Base-by-base conservation (phyloP, 2,113 vertebrate genomes). In the Gallinago paraguaiae region DNA sequence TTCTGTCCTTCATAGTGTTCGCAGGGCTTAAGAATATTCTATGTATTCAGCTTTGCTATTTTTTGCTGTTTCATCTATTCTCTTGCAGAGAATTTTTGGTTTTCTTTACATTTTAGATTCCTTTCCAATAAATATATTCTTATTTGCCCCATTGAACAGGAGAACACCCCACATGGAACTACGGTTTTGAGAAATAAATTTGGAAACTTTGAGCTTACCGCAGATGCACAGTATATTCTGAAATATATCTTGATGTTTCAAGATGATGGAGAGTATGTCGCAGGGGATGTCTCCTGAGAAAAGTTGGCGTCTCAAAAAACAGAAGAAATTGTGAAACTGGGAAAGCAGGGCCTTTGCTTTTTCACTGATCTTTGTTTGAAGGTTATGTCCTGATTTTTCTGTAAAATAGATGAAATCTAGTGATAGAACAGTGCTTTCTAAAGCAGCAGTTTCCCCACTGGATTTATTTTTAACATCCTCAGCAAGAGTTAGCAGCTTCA, bases 231-330 rank as follows among this genome's bases (percentile, higher is more conserved):
- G 6, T 37, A 74, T 74, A 11, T 74, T 25, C 69, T 27, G 17
- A 54, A 91, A 91, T 9, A 4, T 11, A 30, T 5, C 13, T 31
- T 30, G 23, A 22, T 75, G n/a, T 23, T 68, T 3, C 14, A 91
- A 48, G 76, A 75, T 46, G 39, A 35, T 27, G 10, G 9, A 6
- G 19, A 86, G 39, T 20, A 68, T 9, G 6, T 31, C 27, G 68
- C 68, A 91, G 53, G 12, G 46, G 18, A 75, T 48, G 25, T 81
- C 61, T 74, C 60, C 82, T 31, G 41, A 68, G 69, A 91, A 80
- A 41, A 86, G 9, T 7, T 0, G 4, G 4, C 12, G 1, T 5
- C 6, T 19, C 60, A 86, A 18, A 67, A 27, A 11, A 5, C 1
- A 5, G 46, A 39, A 39, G 33, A 54, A 63, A 31, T 7, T 1